A percentile compares a stretch with the other conserved stretches of the same genome.
phyloP scores from a whole-genome alignment of 2,797 vertebrate genomes.

The Pitangus sulphuratus region DNA sequence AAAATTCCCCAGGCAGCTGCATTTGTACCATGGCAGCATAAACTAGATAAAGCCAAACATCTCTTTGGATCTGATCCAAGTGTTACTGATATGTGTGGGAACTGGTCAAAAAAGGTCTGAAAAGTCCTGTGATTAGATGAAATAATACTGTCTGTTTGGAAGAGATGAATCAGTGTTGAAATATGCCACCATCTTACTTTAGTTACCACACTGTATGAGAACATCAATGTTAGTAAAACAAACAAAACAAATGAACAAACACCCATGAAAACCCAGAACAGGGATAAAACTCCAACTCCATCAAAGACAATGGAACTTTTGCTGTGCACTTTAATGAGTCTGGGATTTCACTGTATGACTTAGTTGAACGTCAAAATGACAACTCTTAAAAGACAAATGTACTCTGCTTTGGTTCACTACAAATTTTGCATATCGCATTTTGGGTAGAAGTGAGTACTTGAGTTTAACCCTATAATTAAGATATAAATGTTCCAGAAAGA shows the following conservation, averaged over 20 bases:
- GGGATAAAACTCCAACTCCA: background rate
- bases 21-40: slow-evolving; percentile 18
- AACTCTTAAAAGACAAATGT: background rate
- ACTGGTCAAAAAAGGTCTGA: background rate
- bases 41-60: slow-evolving; percentile 25
- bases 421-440: background rate
- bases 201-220: background rate
- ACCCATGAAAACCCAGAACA: background rate
- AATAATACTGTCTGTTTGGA: background rate
- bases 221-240: background rate
- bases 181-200: background rate
- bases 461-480: background rate
- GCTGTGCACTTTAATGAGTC: background rate
- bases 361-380: background rate
- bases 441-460: background rate
- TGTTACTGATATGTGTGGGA: background rate
- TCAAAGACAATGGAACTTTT: background rate
- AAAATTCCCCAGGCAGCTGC: slow-evolving; percentile 10
- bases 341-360: background rate
- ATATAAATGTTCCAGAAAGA: background rate
- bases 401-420: background rate
- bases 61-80: background rate
- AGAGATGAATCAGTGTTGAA: slow-evolving; percentile 4
- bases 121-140: background rate
- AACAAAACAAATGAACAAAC: background rate